Conservation (phyloP, 2,888 invertebrate species). For the Torymus tubicola region DNA sequence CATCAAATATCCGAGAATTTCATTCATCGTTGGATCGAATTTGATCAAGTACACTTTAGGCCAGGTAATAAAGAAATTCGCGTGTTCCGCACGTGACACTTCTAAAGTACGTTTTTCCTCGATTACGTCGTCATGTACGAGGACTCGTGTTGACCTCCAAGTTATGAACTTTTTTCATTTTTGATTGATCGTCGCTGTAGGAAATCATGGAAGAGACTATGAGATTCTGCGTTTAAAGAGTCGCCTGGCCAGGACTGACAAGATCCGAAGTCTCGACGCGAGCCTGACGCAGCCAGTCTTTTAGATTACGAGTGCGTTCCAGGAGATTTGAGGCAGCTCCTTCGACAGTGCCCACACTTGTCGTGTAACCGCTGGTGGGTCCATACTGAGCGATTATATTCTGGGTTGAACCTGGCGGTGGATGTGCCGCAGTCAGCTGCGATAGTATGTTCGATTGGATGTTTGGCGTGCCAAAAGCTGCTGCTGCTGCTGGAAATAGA, state of each 20-base stretch:
- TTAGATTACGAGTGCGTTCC: constrained; percentile 81
- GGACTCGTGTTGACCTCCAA: too few species aligned
- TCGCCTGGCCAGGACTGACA: constrained; percentile 73
- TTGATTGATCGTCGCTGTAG: constrained; percentile 1
- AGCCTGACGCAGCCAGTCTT: constrained; percentile 82
- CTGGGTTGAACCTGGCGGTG: constrained; percentile 71
- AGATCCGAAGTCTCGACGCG: constrained; percentile 72
- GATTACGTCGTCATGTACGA: too few species aligned
- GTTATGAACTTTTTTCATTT: too few species aligned
- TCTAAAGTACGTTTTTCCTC: neutral
- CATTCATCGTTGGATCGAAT: constrained; percentile 15
- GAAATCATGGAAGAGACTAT: too few species aligned
- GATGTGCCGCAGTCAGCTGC: constrained; percentile 70
- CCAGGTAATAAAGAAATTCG: constrained; percentile 21
- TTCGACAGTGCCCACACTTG: constrained; percentile 75
- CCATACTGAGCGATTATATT: constrained; percentile 75
- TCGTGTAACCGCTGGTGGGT: constrained; percentile 73
- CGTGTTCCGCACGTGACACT: neutral
- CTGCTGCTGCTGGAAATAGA: constrained; percentile 59
- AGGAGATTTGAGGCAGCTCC: constrained; percentile 81
- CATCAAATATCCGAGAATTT: constrained; percentile 4
- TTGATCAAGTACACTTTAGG: constrained; percentile 50
- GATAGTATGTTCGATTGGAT: constrained; percentile 74
- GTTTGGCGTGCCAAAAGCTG: constrained; percentile 71
- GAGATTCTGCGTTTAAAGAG: constrained; percentile 65